Percentiles rank a stretch among this genome's conserved stretches.
Evolutionary conservation across 2,113 vertebrate species (phyloP).

Genomic region (Daubentonia madagascariensis): DNA sequence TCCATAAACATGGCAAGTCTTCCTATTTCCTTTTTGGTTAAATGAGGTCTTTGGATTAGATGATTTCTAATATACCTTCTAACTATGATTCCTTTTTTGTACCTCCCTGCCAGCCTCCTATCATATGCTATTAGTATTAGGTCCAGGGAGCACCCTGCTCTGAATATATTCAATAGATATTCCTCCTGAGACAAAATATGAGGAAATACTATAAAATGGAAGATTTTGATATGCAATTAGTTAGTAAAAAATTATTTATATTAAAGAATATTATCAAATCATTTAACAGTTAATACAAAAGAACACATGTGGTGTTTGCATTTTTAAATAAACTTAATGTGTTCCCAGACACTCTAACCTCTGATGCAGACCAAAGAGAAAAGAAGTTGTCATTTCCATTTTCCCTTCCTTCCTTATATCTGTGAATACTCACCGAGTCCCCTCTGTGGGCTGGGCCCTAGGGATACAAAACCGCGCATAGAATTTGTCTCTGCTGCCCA

Average conservation of each 20-base stretch:
- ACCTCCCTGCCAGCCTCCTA: not conserved
- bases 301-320: not conserved
- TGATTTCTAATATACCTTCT: not conserved
- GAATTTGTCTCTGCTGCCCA: not conserved
- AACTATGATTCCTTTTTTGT: not conserved
- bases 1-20: not conserved
- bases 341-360: not conserved
- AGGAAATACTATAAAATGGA: not conserved
- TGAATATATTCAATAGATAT: not conserved
- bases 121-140: not conserved
- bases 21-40: not conserved
- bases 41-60: not conserved
- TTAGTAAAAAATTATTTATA: not conserved
- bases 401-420: not conserved
- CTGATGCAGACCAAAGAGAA: not conserved
- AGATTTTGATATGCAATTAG: not conserved
- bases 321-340: not conserved
- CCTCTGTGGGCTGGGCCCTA: not conserved
- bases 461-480: not conserved
- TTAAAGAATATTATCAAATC: not conserved
- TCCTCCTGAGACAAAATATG: not conserved
- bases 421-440: not conserved
- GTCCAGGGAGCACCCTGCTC: not conserved
- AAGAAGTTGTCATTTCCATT: not conserved
- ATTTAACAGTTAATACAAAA: not conserved